Conservation (phyloP, 2,797 vertebrate species). For the Eleutherodactylus coqui region DNA sequence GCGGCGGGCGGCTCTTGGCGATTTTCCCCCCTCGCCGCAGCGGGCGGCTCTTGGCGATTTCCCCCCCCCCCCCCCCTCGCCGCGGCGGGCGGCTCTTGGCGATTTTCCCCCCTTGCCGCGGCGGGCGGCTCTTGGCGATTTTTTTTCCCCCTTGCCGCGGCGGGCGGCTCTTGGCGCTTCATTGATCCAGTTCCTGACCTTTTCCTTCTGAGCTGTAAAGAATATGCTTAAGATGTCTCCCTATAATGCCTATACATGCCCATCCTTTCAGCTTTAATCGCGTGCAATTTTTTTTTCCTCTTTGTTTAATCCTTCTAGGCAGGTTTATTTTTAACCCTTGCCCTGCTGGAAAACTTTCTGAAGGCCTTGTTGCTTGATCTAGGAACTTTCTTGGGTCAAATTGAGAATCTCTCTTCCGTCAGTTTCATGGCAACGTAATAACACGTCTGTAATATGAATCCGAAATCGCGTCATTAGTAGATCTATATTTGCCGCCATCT, state of each 20-base stretch:
- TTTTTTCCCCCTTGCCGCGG: not conserved
- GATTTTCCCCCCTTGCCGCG: too few species aligned
- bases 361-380: not conserved
- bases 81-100: too few species aligned
- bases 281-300: not conserved
- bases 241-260: constrained; percentile 42
- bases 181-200: constrained; percentile 62
- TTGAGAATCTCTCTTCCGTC: not conserved
- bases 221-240: not conserved
- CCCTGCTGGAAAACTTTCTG: not conserved
- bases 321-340: constrained; percentile 27
- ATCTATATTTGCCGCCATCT: too few species aligned
- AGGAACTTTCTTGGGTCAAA: not conserved
- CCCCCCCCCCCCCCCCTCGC: too few species aligned
- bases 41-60: too few species aligned
- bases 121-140: too few species aligned
- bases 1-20: too few species aligned
- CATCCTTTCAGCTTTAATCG: constrained; percentile 37
- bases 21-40: too few species aligned
- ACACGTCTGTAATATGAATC: too few species aligned
- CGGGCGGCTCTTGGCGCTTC: not conserved
- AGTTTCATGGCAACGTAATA: too few species aligned
- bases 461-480: too few species aligned
- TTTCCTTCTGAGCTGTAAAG: constrained; percentile 37
- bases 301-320: constrained; percentile 42